A percentile compares a stretch with the other conserved stretches of the same genome.
Evolutionary conservation across 2,797 vertebrate species (phyloP).

Genomic region (Brachymystax lenok): DNA sequence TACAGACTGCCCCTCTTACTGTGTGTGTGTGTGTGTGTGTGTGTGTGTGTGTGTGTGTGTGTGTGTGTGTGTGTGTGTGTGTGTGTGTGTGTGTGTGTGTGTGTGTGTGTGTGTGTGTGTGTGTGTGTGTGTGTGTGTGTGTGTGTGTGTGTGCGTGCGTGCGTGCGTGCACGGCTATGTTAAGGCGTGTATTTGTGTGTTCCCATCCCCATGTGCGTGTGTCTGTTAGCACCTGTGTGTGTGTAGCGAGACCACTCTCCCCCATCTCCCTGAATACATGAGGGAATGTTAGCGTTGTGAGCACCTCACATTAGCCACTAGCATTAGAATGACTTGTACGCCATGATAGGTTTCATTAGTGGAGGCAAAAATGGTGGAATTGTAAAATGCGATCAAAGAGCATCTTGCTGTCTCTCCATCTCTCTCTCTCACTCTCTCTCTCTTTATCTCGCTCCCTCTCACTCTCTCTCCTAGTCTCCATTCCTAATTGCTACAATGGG

Average conservation of each 20-base stretch:
- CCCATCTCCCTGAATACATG: conserved; percentile 74
- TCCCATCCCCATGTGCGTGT: background rate
- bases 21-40: background rate
- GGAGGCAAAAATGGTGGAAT: background rate
- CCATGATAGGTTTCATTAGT: conserved; percentile 13
- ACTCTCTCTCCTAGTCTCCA: background rate
- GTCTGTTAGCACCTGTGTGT: conserved; percentile 27
- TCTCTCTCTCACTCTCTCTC: background rate
- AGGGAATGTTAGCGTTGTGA: conserved; percentile 80
- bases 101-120: too few species aligned
- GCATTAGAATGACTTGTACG: conserved; percentile 68
- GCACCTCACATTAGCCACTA: conserved; percentile 76
- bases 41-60: too few species aligned
- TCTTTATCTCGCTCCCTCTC: background rate
- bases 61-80: too few species aligned
- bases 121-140: conserved; percentile 5
- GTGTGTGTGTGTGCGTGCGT: too few species aligned
- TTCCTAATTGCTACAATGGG: conserved; percentile 11
- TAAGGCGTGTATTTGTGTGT: too few species aligned
- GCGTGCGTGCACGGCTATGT: too few species aligned
- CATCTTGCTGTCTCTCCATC: background rate
- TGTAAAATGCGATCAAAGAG: background rate
- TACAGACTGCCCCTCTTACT: conserved; percentile 77
- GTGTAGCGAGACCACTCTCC: conserved; percentile 63
- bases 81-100: too few species aligned